phyloP scores from a whole-genome alignment of 1,140 invertebrate genomes.

The Drosophila navojoa region DNA sequence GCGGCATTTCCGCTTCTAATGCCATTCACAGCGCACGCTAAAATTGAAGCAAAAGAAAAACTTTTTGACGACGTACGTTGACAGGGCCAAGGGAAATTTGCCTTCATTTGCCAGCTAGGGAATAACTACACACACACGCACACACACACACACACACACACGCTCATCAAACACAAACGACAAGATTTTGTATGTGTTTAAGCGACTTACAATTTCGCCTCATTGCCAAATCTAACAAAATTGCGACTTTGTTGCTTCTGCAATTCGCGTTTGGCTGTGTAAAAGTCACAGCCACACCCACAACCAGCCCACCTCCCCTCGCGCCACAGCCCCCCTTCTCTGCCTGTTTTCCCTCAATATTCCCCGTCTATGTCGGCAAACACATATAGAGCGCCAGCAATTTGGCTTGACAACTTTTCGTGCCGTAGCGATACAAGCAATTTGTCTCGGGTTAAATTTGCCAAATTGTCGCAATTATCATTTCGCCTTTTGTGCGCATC shows the following conservation, averaged over 20 bases:
- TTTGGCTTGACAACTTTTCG: constrained; percentile 69
- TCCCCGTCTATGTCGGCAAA: constrained; percentile 11
- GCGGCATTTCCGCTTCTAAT: constrained; percentile 65
- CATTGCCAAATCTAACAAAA: constrained; percentile 57
- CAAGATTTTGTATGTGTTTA: constrained; percentile 24
- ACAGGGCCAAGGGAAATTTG: constrained; percentile 72
- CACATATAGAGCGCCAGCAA: constrained; percentile 43
- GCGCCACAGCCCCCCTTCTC: too few species aligned
- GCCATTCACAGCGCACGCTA: constrained; percentile 37
- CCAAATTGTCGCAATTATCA: constrained; percentile 77
- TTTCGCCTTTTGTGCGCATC: constrained; percentile 49
- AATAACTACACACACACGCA: constrained; percentile 27
- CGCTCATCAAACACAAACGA: constrained; percentile 2
- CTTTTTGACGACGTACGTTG: constrained; percentile 60
- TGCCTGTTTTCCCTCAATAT: neutral
- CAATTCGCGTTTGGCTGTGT: constrained; percentile 9
- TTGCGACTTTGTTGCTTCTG: constrained; percentile 15
- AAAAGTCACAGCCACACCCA: neutral
- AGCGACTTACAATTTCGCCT: constrained; percentile 73
- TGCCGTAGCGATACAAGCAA: constrained; percentile 62
- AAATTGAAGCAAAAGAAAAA: constrained; percentile 42
- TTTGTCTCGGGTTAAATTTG: constrained; percentile 57
- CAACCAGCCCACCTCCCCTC: too few species aligned
- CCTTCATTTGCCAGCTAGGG: constrained; percentile 58
- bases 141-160: constrained; percentile 14